phyloP scores from a whole-genome alignment of 2,797 vertebrate genomes.

The Lepilemur ruficaudatus region DNA sequence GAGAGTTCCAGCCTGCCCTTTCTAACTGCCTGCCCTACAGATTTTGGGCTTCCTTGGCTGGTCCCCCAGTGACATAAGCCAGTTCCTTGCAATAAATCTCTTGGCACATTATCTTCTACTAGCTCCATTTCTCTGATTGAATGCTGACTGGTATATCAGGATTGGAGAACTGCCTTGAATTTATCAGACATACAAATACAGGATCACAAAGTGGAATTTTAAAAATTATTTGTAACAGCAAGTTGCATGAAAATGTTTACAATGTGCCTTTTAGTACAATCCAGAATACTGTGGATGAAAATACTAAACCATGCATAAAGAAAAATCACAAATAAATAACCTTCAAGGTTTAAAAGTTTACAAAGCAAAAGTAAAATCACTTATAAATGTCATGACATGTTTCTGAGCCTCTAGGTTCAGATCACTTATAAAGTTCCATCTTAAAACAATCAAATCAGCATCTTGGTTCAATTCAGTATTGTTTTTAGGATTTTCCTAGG shows the following conservation, averaged over 20 bases:
- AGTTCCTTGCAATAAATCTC: background rate
- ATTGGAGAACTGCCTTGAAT: background rate
- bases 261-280: background rate
- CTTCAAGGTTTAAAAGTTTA: background rate
- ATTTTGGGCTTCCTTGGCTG: background rate
- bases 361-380: background rate
- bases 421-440: background rate
- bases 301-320: background rate
- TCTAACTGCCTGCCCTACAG: background rate
- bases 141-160: background rate
- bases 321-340: background rate
- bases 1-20: background rate
- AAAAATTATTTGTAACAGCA: background rate
- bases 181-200: background rate
- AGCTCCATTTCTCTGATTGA: background rate
- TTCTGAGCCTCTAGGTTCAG: background rate
- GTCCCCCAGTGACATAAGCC: background rate
- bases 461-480: background rate
- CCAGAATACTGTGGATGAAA: background rate
- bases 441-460: background rate
- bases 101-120: background rate
- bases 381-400: background rate
- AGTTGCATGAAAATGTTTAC: background rate
- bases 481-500: too few species aligned
- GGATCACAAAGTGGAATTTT: background rate